Base-by-base conservation (phyloP, 1,140 invertebrate species). In the Pygmarrhopalites habei region DNA sequence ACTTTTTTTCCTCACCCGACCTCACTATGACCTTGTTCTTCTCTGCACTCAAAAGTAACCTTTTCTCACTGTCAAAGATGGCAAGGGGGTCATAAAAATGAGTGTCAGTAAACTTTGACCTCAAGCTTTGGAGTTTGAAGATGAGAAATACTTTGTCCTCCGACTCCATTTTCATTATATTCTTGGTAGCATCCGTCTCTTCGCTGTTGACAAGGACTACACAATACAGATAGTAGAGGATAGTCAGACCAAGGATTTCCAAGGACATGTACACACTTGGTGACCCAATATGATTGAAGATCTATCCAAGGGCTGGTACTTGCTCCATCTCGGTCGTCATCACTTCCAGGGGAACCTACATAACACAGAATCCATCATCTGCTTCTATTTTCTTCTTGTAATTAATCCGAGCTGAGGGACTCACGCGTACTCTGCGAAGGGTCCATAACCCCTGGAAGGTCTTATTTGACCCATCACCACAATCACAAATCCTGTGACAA, bases 101-200 rank as follows among this genome's bases (percentile, higher is more conserved):
- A 3, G 14, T n/a, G 7, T 52, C 7, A 10, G 5, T 15, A 26
- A 19, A 26, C 5, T 26, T 3, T 2, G 49, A 4, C 7, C 49
- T 21, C 7, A 52, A 26, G 7, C 5, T 2, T 15, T 19, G 49
- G 5, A 52, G n/a, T 29, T 29, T 26, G 5, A 7, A 28, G 49
- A 52, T 23, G 21, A 52, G 49, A 26, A 19, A 52, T 23, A 28
- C 23, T 23, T 52, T 52, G 49, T 52, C 49, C 25, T 52, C 14
- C 25, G 14, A 28, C 28, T 52, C 49, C 23, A 52, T 21, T 10
- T 7, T 3, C 10, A 52, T 52, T 17, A 52, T 4, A 25, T 52
- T 26, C 25, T 52, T 52, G 14, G 28, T 15, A 7, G 14, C 23
- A 10, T 26, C 25, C 5, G 49, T 19, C 3, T 3, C 14, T 2